Conservation (phyloP, 2,113 vertebrate genomes). For the Silurus meridionalis region DNA sequence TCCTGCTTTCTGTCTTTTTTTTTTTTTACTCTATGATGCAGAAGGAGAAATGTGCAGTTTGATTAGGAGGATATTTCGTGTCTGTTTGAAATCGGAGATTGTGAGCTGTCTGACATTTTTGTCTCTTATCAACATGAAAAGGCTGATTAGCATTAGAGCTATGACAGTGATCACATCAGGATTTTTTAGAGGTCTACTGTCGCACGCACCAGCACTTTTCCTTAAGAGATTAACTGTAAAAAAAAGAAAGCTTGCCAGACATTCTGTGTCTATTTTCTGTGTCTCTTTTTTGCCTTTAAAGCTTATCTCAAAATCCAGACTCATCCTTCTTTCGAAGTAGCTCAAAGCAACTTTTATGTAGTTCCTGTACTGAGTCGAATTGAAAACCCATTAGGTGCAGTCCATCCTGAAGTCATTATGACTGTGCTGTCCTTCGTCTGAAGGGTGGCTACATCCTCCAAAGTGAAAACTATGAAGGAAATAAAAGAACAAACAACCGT, state of each 20-base stretch:
- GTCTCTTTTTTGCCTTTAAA: slow-evolving; percentile 1
- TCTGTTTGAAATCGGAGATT: slow-evolving; percentile 8
- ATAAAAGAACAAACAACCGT: neutral
- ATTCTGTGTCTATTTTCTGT: slow-evolving; percentile 20
- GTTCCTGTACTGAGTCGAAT: neutral
- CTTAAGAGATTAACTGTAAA: slow-evolving; percentile 3
- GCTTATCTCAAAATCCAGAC: slow-evolving; percentile 30
- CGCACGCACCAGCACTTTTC: slow-evolving; percentile 22
- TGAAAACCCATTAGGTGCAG: slow-evolving; percentile 8
- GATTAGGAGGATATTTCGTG: neutral
- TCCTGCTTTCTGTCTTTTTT: neutral
- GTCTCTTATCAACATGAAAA: slow-evolving; percentile 29
- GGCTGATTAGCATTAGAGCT: slow-evolving; percentile 33
- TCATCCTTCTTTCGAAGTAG: slow-evolving; percentile 20
- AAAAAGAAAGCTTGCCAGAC: neutral
- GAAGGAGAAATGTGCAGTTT: slow-evolving; percentile 1
- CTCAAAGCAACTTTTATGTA: slow-evolving; percentile 8
- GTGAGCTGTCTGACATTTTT: slow-evolving; percentile 15
- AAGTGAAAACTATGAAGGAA: neutral
- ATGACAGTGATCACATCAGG: slow-evolving; percentile 31
- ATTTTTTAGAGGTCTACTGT: neutral
- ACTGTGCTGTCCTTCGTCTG: neutral
- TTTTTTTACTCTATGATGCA: neutral
- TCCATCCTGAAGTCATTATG: neutral
- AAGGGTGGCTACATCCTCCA: neutral